Base-by-base conservation (phyloP, 2,888 invertebrate genomes). In the Sympetrum striolatum region DNA sequence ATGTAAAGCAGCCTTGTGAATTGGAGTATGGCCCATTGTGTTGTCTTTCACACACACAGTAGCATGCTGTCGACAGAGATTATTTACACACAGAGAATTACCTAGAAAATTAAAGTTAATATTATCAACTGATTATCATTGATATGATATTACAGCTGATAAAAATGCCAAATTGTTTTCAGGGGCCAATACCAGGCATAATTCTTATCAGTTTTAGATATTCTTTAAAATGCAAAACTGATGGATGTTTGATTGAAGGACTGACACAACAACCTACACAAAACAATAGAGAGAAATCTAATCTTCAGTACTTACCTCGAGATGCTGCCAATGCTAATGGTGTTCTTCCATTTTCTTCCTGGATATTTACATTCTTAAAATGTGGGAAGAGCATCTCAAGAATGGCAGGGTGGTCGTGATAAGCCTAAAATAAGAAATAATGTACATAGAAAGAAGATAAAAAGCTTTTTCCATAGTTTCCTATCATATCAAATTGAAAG, bases 281-380 rank as follows among this genome's bases (percentile, higher is more conserved):
- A 44, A 44, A 44, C 6, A 0, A 44, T 5, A 39, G 6, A 5
- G 44, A 44, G 10, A 44, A 0, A 10, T 44, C 44, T 15, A 79
- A 31, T 79, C 14, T 35, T 14, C 2, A 8, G 60, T 48, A 39
- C 81, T 79, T 90, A 92, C 92, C 95, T 91, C 94, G 94, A 73
- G 94, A 94, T 53, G 95, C 95, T 0, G 96, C 95, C 81, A 96
- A 92, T 92, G 96, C 95, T 81, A 96, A 93, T 35, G 96, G 95
- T 2, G 96, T 96, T 91, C 95, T 94, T 1, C 95, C 96, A 58
- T 93, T 93, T 37, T 95, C 94, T 92, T 95, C 95, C 92, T 94
- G 94, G 64, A 95, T 94, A 92, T 96, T 95, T 1, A 95, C 94
- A 92, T 95, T 95, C 91, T 94, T 94, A 91, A 95, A 95, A 92